Evolutionary conservation across 1,140 invertebrate species (phyloP).

Genomic region (Drosophila watanabei): DNA sequence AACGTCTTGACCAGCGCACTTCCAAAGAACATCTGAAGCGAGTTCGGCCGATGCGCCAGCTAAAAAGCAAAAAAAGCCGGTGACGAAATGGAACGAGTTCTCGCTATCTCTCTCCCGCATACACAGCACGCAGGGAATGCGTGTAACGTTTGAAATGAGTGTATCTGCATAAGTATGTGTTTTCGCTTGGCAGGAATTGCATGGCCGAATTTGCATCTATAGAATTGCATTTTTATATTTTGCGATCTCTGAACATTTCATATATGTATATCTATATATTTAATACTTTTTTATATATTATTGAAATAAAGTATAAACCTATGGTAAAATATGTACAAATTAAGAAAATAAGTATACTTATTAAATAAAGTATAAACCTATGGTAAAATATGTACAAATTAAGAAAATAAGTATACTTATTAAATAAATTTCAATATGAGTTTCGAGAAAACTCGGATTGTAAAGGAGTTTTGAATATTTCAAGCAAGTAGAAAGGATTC

Average conservation of each 20-base stretch:
- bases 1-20: conserved; percentile 69
- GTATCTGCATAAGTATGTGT: background rate
- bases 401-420: too few species aligned
- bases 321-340: too few species aligned
- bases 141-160: conserved; percentile 40
- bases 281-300: too few species aligned
- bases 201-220: conserved; percentile 42
- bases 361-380: too few species aligned
- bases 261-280: background rate
- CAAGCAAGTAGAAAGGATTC: rapidly evolving
- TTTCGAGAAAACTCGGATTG: background rate
- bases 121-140: conserved; percentile 43
- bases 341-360: too few species aligned
- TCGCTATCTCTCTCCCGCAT: conserved; percentile 3
- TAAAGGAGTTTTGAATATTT: too few species aligned
- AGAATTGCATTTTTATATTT: conserved; percentile 42
- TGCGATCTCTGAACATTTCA: background rate
- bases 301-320: too few species aligned
- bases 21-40: conserved; percentile 79
- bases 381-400: too few species aligned
- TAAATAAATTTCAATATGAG: background rate
- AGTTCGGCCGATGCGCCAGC: conserved; percentile 48
- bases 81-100: conserved; percentile 52
- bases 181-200: conserved; percentile 14
- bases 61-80: conserved; percentile 76